These are phyloP conservation scores for Zaprionus vittiger DNA, from an alignment of 1,140 invertebrate species.

Conservation along the genomic window DNA sequence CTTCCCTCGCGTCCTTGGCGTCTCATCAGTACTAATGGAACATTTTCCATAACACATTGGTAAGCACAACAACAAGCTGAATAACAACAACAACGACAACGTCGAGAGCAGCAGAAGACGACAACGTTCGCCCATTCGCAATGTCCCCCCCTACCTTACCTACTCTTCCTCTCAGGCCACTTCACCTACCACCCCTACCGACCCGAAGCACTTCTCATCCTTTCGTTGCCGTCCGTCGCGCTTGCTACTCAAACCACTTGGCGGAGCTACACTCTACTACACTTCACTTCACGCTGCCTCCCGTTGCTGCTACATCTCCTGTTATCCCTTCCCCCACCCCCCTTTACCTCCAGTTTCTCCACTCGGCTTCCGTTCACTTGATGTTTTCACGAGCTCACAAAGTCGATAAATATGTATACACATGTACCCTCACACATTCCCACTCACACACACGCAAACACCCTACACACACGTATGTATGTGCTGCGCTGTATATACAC, in stretches of 20 bases:
- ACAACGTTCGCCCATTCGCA: slow-evolving; percentile 19
- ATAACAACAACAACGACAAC: not conserved
- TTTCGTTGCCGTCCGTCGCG: slow-evolving; percentile 24
- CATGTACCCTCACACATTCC: slow-evolving; percentile 20
- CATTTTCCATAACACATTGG: slow-evolving; percentile 74
- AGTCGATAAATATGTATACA: slow-evolving; percentile 79
- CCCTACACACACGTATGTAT: not conserved
- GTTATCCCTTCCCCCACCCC: not conserved
- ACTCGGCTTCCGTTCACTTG: slow-evolving; percentile 74
- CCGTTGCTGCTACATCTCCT: slow-evolving; percentile 6
- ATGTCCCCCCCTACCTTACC: not conserved
- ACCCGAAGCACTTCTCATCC: not conserved
- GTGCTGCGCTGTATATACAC: slow-evolving; percentile 24
- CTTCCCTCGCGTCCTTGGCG: slow-evolving; percentile 33
- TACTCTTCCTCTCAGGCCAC: not conserved
- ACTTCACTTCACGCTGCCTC: slow-evolving; percentile 39
- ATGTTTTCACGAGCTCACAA: slow-evolving; percentile 80
- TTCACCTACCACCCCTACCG: too few relatives aligned
- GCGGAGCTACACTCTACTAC: slow-evolving; percentile 22
- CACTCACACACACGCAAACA: not conserved
- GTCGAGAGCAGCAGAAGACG: slow-evolving; percentile 25
- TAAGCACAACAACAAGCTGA: slow-evolving; percentile 42
- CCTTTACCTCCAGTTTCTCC: not conserved
- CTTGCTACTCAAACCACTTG: slow-evolving; percentile 67
- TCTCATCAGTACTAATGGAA: slow-evolving; percentile 82